phyloP scores from a whole-genome alignment of 2,113 vertebrate species.

The Peromyscus maniculatus region DNA sequence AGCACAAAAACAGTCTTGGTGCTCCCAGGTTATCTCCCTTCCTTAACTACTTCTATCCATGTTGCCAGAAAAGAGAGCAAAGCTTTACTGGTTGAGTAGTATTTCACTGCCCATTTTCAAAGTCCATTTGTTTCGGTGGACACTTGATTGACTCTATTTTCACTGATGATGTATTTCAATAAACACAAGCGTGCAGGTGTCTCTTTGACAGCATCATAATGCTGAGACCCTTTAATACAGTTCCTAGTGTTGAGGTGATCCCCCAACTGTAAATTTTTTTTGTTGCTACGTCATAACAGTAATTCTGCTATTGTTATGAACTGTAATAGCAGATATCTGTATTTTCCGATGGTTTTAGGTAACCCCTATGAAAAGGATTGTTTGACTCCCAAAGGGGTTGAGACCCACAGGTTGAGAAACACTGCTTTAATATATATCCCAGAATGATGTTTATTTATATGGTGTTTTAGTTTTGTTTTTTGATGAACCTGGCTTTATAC shows the following conservation, averaged over 20 bases:
- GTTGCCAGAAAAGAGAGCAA: not conserved
- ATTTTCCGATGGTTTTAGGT: not conserved
- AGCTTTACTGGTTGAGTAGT: not conserved
- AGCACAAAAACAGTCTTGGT: not conserved
- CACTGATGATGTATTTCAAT: not conserved
- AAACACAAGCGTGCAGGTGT: not conserved
- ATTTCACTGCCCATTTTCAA: not conserved
- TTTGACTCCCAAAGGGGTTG: not conserved
- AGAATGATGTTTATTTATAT: not conserved
- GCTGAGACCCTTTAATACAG: not conserved
- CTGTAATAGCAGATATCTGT: not conserved
- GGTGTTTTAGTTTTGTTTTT: not conserved
- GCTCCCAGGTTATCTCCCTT: not conserved
- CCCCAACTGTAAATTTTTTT: not conserved
- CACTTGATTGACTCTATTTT: not conserved
- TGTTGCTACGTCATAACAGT: not conserved
- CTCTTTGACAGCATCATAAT: not conserved
- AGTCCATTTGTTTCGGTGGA: not conserved
- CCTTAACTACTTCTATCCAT: not conserved
- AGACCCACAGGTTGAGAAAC: not conserved
- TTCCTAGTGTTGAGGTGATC: not conserved
- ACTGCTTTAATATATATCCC: not conserved
- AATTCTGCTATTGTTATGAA: not conserved
- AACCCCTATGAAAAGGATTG: not conserved
- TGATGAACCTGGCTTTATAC: not conserved